Conservation (phyloP, 2,113 vertebrate genomes). For the Psilopogon haemacephalus region DNA sequence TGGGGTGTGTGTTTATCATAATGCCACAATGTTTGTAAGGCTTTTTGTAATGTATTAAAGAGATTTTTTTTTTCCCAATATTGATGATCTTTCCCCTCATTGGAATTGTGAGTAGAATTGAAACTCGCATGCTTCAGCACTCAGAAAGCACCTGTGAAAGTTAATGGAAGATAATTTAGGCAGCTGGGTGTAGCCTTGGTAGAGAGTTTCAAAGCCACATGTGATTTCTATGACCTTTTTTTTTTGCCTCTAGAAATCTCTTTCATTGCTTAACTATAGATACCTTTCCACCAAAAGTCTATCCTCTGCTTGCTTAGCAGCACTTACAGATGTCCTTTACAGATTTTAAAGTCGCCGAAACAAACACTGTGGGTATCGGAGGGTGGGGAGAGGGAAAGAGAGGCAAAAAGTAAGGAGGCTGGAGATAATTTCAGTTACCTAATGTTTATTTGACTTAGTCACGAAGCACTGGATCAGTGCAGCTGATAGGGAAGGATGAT, state of each 20-base stretch:
- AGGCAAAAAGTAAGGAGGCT: background rate
- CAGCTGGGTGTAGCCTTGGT: background rate
- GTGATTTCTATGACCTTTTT: background rate
- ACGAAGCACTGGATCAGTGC: slow-evolving; percentile 13
- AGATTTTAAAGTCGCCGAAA: background rate
- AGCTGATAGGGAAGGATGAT: slow-evolving; percentile 32
- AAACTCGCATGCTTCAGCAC: background rate
- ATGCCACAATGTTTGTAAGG: background rate
- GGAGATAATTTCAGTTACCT: slow-evolving; percentile 50
- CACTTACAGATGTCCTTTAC: background rate
- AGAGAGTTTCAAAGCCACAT: background rate
- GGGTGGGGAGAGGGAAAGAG: background rate
- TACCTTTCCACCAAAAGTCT: background rate
- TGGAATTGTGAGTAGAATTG: background rate
- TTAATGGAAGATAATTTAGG: slow-evolving; percentile 8
- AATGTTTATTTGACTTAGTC: slow-evolving; percentile 58
- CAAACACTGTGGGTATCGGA: background rate
- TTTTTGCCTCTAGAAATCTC: background rate
- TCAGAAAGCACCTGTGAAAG: slow-evolving; percentile 12
- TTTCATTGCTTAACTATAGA: background rate
- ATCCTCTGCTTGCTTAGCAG: background rate
- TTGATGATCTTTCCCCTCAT: background rate
- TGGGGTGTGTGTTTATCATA: background rate
- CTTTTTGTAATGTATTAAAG: background rate
- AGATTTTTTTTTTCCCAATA: background rate